These are phyloP conservation scores for Aphelinus atriplicis DNA, from an alignment of 1,140 invertebrate genomes.

Conservation along the genomic window DNA sequence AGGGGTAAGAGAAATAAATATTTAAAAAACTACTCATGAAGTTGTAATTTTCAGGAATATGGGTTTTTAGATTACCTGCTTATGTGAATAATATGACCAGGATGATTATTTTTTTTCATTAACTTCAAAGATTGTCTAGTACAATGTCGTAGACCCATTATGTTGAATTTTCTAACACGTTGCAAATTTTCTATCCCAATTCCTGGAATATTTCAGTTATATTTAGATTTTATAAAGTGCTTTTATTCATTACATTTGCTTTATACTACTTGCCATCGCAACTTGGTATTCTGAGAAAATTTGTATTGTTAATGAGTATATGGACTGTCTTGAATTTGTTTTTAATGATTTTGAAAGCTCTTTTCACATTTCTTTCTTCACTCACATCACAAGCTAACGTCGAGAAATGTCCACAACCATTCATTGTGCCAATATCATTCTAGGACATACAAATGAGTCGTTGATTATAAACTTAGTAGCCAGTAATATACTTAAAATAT, in stretches of 20 bases:
- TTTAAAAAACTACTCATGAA: too few relatives aligned
- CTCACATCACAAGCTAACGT: slow-evolving; percentile 15
- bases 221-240: too few relatives aligned
- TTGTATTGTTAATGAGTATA: slow-evolving; percentile 21
- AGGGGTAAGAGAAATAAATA: too few relatives aligned
- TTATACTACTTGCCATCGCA: background rate
- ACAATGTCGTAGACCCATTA: slow-evolving; percentile 18
- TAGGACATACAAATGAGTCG: background rate
- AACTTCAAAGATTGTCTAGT: slow-evolving; percentile 17
- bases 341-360: slow-evolving; percentile 17
- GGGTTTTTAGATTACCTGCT: slow-evolving; percentile 18
- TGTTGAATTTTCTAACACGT: slow-evolving; percentile 8
- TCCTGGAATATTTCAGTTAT: slow-evolving; percentile 12
- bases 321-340: slow-evolving; percentile 16
- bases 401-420: slow-evolving; percentile 22
- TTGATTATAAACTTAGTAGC: too few relatives aligned
- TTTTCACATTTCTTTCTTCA: slow-evolving; percentile 13
- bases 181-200: background rate
- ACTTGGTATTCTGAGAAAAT: background rate
- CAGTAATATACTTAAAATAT: too few relatives aligned
- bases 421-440: slow-evolving; percentile 10
- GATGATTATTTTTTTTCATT: slow-evolving; percentile 2
- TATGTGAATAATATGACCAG: slow-evolving; percentile 16
- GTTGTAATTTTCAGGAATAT: background rate
- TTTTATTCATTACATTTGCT: background rate